These are phyloP conservation scores for Phymanthus crucifer DNA, from an alignment of 92 coral and sea anemone genomes.

Conservation along the genomic window DNA sequence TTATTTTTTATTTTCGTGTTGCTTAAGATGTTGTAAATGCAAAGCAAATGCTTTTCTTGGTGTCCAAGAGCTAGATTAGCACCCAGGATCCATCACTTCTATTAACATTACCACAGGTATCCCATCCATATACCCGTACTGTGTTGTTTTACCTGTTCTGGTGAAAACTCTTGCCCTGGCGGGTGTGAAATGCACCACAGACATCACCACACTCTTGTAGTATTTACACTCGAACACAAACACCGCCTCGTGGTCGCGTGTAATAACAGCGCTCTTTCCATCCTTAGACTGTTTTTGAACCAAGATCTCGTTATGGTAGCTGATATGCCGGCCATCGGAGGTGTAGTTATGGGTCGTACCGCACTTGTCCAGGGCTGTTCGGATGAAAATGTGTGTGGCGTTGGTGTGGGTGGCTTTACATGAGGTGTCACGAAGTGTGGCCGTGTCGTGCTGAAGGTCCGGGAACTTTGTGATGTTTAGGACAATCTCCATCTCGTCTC, in stretches of 20 bases:
- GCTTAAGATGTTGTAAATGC: no score
- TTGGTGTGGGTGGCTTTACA: constrained; percentile 39
- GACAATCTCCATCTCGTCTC: constrained; percentile 34
- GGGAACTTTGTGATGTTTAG: constrained; percentile 37
- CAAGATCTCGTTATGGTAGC: constrained; percentile 43
- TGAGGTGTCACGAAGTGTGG: constrained; percentile 36
- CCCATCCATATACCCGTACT: no score
- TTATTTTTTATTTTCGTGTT: no score
- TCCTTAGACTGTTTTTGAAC: constrained; percentile 10
- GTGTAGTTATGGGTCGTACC: constrained; percentile 53
- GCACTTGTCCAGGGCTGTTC: constrained; percentile 60
- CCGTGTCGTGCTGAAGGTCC: constrained; percentile 21
- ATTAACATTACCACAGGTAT: no score
- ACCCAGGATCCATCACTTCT: no score
- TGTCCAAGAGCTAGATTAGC: no score
- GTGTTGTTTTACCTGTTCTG: constrained; percentile 21
- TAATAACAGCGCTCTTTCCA: constrained; percentile 29
- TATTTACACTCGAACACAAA: constrained; percentile 45
- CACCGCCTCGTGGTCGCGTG: constrained; percentile 51
- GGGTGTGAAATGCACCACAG: constrained; percentile 57
- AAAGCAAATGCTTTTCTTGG: no score
- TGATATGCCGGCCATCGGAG: constrained; percentile 41
- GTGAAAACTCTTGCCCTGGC: constrained; percentile 41
- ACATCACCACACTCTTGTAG: constrained; percentile 35
- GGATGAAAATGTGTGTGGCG: constrained; percentile 44